phyloP scores from a whole-genome alignment of 2,888 invertebrate species.

The Pristionchus entomophagus region DNA sequence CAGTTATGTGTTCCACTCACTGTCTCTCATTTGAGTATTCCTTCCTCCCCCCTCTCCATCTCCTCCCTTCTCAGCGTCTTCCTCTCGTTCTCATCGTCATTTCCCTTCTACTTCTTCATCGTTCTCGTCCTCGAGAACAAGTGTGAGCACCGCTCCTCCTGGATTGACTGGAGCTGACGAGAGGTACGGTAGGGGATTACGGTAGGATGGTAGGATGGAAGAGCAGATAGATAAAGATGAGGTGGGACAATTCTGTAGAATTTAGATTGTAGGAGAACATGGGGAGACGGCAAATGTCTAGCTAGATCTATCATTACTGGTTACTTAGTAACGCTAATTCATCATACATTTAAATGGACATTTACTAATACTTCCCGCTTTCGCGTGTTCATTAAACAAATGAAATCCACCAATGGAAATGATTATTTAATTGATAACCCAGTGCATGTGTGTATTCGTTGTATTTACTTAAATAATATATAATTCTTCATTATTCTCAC shows the following conservation, averaged over 20 bases:
- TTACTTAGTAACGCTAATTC: background rate
- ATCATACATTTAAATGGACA: background rate
- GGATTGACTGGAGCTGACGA: background rate
- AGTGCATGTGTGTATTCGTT: too few species aligned
- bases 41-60: background rate
- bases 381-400: too few species aligned
- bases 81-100: too few species aligned
- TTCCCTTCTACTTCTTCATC: background rate
- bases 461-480: too few species aligned
- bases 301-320: too few species aligned
- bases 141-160: slow-evolving; percentile 2
- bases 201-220: background rate
- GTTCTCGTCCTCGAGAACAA: slow-evolving; percentile 6
- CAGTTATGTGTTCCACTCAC: background rate
- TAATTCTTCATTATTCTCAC: too few species aligned
- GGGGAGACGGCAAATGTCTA: too few species aligned
- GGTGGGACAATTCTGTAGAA: background rate
- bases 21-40: background rate
- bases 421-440: too few species aligned
- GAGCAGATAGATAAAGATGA: background rate
- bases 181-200: background rate
- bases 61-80: too few species aligned
- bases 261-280: too few species aligned
- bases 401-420: too few species aligned
- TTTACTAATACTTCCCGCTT: too few species aligned